These are phyloP conservation scores for Eriocheir sinensis DNA, from an alignment of 1,140 invertebrate genomes.

Conservation along the genomic window DNA sequence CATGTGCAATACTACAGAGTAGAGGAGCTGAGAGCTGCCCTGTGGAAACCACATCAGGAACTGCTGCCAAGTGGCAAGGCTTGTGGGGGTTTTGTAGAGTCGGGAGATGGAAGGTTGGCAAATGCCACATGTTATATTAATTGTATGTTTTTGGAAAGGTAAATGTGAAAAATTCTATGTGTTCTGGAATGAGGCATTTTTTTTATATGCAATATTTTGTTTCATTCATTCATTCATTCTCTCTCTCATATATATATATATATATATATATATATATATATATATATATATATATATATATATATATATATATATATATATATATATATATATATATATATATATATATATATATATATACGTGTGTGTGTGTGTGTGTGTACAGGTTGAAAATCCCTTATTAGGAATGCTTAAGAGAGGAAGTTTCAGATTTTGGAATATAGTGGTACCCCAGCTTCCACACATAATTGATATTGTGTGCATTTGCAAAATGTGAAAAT, in stretches of 20 bases:
- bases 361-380: background rate
- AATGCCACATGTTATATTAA: background rate
- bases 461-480: too few relatives aligned
- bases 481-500: too few relatives aligned
- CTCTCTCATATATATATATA: constrained; percentile 4
- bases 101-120: background rate
- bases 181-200: background rate
- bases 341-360: background rate
- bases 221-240: too few relatives aligned
- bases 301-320: background rate
- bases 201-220: background rate
- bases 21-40: background rate
- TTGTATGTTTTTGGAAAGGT: background rate
- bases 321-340: constrained; percentile 8
- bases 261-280: background rate
- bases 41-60: background rate
- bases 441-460: too few relatives aligned
- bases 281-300: background rate
- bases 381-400: too few relatives aligned
- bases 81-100: background rate
- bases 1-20: constrained; percentile 56
- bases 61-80: background rate
- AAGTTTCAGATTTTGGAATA: too few relatives aligned
- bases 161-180: background rate
- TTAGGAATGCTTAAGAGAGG: too few relatives aligned